Evolutionary conservation across 2,888 invertebrate genomes (phyloP).

Genomic region (Trichacis sp.): DNA sequence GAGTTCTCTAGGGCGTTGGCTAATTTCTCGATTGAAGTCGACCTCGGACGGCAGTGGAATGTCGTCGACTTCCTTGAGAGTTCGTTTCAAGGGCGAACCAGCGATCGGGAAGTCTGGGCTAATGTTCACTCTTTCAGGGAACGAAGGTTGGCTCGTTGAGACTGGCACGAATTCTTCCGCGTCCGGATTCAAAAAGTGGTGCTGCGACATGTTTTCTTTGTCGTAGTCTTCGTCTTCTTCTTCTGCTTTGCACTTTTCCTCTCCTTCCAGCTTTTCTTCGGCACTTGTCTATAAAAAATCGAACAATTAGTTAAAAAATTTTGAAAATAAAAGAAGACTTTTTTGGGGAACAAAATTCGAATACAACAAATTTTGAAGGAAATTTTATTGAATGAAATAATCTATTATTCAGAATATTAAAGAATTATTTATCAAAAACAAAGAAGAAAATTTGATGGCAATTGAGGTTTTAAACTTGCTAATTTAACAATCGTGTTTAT

Average conservation of each 20-base stretch:
- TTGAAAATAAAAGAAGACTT: no score
- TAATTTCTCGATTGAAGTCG: constrained; percentile 77
- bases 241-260: constrained; percentile 15
- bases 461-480: no score
- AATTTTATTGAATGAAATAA: no score
- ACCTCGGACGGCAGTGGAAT: constrained; percentile 72
- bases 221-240: constrained; percentile 36
- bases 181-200: constrained; percentile 85
- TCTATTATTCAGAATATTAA: no score
- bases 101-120: constrained; percentile 53
- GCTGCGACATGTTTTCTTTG: constrained; percentile 78
- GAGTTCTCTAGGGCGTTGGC: constrained; percentile 74
- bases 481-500: no score
- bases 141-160: constrained; percentile 70
- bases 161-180: constrained; percentile 87
- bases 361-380: no score
- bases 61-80: constrained; percentile 73
- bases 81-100: constrained; percentile 80
- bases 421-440: no score
- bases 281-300: constrained; percentile 50
- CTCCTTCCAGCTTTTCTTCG: constrained; percentile 24
- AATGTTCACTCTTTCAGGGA: constrained; percentile 65
- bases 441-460: no score
- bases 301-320: no score
- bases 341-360: no score